Percentiles rank a stretch among this genome's conserved stretches.
These are phyloP conservation scores for Ceratothoa steindachneri DNA, from an alignment of 2,888 invertebrate genomes.

Conservation along the genomic window DNA sequence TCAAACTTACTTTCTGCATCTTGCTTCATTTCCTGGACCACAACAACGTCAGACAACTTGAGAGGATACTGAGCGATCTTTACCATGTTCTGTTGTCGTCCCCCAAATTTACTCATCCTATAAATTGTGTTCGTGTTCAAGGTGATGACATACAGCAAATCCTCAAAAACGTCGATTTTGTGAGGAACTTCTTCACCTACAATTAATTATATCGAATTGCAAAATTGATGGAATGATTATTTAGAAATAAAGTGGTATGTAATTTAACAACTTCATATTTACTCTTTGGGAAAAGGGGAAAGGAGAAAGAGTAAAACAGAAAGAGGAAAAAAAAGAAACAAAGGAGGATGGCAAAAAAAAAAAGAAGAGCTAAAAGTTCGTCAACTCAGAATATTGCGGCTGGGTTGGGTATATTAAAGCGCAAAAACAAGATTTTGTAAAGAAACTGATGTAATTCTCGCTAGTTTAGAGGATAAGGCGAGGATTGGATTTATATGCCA, in stretches of 20 bases:
- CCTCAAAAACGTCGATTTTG: constrained; percentile 70
- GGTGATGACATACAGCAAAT: constrained; percentile 64
- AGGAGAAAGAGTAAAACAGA: neutral
- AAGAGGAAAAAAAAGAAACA: too few species aligned
- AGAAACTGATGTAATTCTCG: too few species aligned
- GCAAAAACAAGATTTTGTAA: too few species aligned
- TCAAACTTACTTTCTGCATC: constrained; percentile 57
- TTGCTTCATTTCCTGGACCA: constrained; percentile 66
- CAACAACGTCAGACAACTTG: constrained; percentile 63
- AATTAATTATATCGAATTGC: too few species aligned
- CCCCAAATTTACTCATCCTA: constrained; percentile 65
- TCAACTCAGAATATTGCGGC: too few species aligned
- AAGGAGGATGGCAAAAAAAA: too few species aligned
- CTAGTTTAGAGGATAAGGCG: too few species aligned
- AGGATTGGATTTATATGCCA: too few species aligned
- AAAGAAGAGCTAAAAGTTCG: too few species aligned
- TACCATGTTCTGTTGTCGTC: constrained; percentile 56
- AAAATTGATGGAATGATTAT: neutral
- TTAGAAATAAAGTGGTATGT: neutral
- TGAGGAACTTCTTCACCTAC: constrained; percentile 62
- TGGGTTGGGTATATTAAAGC: too few species aligned
- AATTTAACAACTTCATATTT: too few species aligned
- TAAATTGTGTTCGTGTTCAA: constrained; percentile 63
- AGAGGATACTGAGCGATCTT: constrained; percentile 54
- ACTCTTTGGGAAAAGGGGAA: too few species aligned